These are phyloP conservation scores for Onthophagus sagittarius DNA, from an alignment of 2,888 invertebrate genomes.

Conservation along the genomic window DNA sequence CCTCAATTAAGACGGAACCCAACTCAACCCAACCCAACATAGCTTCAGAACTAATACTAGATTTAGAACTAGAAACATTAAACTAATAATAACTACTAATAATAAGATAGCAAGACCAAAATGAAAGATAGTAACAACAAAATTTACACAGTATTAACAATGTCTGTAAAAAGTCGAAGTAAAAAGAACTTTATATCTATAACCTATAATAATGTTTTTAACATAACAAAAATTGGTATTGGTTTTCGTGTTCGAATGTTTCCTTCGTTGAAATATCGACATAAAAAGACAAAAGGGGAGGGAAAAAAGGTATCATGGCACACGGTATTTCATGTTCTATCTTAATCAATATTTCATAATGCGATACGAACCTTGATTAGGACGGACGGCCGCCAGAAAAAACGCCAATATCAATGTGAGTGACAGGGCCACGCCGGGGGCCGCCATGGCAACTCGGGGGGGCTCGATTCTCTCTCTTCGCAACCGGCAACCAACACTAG, in stretches of 20 bases:
- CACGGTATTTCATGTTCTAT: conserved; percentile 21
- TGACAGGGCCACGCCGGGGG: conserved; percentile 36
- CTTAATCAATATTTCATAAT: conserved; percentile 33
- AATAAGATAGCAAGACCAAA: no score
- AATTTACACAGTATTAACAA: no score
- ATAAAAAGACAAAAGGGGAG: neutral
- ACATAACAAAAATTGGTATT: neutral
- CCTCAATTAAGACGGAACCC: no score
- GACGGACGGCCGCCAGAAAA: conserved; percentile 35
- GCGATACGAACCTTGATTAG: conserved; percentile 40
- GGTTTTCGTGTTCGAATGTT: neutral
- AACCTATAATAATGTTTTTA: neutral
- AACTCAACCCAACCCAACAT: no score
- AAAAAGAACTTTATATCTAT: no score
- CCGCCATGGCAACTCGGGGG: conserved; percentile 37
- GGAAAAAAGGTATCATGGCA: neutral
- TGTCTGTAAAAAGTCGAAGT: no score
- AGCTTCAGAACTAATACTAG: no score
- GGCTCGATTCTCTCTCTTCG: conserved; percentile 30
- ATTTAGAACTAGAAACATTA: no score
- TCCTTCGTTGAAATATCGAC: neutral
- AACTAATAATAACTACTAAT: no score
- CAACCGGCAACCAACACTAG: conserved; percentile 31
- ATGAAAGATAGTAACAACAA: no score
- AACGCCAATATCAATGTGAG: conserved; percentile 39